These are phyloP conservation scores for Dendrolimus kikuchii DNA, from an alignment of 1,140 invertebrate species.

Conservation along the genomic window DNA sequence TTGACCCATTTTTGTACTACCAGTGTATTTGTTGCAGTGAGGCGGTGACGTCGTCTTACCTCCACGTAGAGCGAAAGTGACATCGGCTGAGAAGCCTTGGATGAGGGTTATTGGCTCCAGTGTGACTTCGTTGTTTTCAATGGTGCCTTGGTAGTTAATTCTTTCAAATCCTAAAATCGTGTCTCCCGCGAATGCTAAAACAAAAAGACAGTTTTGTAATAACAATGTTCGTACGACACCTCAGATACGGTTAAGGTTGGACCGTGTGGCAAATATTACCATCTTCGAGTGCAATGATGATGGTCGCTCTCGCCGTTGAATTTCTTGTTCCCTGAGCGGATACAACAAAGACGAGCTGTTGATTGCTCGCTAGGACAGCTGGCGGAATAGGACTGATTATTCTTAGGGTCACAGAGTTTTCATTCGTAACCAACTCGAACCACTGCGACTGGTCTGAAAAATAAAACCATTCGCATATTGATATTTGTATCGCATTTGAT, in stretches of 20 bases:
- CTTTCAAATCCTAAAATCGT: slow-evolving; percentile 22
- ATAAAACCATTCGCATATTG: no score
- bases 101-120: slow-evolving; percentile 19
- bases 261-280: slow-evolving; percentile 9
- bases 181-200: slow-evolving; percentile 3
- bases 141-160: slow-evolving; percentile 22
- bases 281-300: slow-evolving; percentile 15
- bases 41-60: slow-evolving; percentile 8
- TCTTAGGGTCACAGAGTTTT: slow-evolving; percentile 13
- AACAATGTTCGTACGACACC: not conserved
- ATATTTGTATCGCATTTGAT: no score
- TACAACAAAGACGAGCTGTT: slow-evolving; percentile 20
- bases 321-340: slow-evolving; percentile 11
- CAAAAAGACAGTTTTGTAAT: not conserved
- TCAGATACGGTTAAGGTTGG: not conserved
- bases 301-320: slow-evolving; percentile 11
- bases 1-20: not conserved
- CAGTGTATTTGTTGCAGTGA: not conserved
- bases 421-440: slow-evolving; percentile 13
- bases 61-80: slow-evolving; percentile 22
- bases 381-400: slow-evolving; percentile 13
- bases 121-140: slow-evolving; percentile 13
- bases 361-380: slow-evolving; percentile 21
- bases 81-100: slow-evolving; percentile 17
- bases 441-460: slow-evolving; percentile 26